These are phyloP conservation scores for Hirundichthys speculiger DNA, from an alignment of 2,113 vertebrate species.

Conservation along the genomic window DNA sequence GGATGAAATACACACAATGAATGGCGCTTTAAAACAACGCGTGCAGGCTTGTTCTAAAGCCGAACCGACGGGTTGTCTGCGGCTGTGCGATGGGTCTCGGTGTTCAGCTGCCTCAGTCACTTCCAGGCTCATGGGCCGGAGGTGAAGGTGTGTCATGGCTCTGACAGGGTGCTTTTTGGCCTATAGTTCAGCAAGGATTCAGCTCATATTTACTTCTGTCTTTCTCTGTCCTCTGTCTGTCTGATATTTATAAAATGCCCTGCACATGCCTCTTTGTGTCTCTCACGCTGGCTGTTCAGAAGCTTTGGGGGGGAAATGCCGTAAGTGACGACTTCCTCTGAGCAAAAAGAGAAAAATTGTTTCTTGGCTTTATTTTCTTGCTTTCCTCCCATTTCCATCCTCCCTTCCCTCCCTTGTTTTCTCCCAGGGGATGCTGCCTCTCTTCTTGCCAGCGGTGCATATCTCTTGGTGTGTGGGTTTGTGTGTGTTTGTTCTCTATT, in stretches of 20 bases:
- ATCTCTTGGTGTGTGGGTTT: conserved; percentile 31
- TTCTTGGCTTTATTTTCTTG: conserved; percentile 30
- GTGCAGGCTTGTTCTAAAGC: not conserved
- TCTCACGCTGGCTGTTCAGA: conserved; percentile 43
- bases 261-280: conserved; percentile 13
- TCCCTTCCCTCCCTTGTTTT: conserved; percentile 40
- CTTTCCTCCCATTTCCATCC: conserved; percentile 26
- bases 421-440: conserved; percentile 56
- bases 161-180: conserved; percentile 48
- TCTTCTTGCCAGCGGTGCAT: conserved; percentile 46
- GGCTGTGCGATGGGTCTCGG: conserved; percentile 22
- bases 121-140: not conserved
- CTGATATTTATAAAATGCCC: conserved; percentile 13
- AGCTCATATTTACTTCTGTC: conserved; percentile 41
- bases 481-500: conserved; percentile 54
- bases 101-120: conserved; percentile 34
- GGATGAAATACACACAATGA: not conserved
- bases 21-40: not conserved
- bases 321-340: conserved; percentile 62
- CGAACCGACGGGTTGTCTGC: conserved; percentile 12
- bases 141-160: conserved; percentile 47
- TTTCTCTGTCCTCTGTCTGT: conserved; percentile 37
- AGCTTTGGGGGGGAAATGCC: conserved; percentile 51
- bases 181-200: conserved; percentile 45
- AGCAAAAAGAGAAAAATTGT: conserved; percentile 52